These are phyloP conservation scores for Melanotaenia nigrans DNA, from an alignment of 2,797 vertebrate species.

Conservation along the genomic window DNA sequence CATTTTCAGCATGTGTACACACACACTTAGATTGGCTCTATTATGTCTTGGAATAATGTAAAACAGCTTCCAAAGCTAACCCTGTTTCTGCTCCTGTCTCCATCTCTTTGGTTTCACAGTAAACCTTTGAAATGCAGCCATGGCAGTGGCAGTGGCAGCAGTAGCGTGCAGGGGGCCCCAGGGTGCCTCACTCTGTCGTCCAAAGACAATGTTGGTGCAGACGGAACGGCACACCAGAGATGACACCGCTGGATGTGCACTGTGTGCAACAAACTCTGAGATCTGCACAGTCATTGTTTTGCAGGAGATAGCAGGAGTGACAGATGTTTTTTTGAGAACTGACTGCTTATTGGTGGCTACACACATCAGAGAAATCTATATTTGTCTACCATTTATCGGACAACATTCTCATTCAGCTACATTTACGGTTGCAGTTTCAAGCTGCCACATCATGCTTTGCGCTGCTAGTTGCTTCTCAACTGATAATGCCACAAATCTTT, in stretches of 20 bases:
- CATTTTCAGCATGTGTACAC: conserved; percentile 49
- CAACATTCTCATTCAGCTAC: not conserved
- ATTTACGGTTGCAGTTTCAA: not conserved
- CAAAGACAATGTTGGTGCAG: conserved; percentile 84
- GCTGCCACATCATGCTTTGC: not conserved
- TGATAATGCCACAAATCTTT: not conserved
- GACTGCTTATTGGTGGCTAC: not conserved
- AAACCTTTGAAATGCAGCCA: conserved; percentile 74
- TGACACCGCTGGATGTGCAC: conserved; percentile 63
- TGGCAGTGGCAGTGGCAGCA: conserved; percentile 66
- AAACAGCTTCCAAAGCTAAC: conserved; percentile 76
- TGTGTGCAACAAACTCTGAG: conserved; percentile 14
- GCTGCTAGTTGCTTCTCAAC: too few species aligned
- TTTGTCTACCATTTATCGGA: not conserved
- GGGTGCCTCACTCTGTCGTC: conserved; percentile 47
- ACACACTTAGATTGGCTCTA: conserved; percentile 76
- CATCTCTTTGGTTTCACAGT: conserved; percentile 64
- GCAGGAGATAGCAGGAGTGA: conserved; percentile 33
- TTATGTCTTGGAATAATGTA: conserved; percentile 87
- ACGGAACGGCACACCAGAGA: conserved; percentile 68
- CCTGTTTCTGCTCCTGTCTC: conserved; percentile 66
- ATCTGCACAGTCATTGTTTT: conserved; percentile 15
- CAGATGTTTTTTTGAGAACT: conserved; percentile 22
- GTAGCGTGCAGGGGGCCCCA: conserved; percentile 35
- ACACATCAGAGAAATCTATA: not conserved